Conservation (phyloP, 2,888 invertebrate species). For the Microctonus hyperodae region DNA sequence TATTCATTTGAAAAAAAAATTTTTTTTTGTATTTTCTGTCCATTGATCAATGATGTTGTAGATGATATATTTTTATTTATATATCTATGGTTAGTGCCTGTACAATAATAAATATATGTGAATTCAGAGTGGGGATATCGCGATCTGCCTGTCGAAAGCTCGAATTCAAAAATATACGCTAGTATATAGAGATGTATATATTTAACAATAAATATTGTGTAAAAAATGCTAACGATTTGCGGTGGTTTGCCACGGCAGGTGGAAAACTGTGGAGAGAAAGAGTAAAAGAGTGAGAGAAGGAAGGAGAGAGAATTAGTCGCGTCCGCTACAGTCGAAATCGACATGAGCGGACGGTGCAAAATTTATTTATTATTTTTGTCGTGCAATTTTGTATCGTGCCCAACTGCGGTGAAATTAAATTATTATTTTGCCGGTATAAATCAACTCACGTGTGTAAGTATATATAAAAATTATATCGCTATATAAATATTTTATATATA, state of each 20-base stretch:
- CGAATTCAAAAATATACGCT: slow-evolving; percentile 16
- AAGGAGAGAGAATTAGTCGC: slow-evolving; percentile 19
- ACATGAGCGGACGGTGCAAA: slow-evolving; percentile 55
- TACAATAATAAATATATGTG: slow-evolving; percentile 9
- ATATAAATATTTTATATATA: slow-evolving; percentile 28
- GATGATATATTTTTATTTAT: neutral
- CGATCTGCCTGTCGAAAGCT: slow-evolving; percentile 35
- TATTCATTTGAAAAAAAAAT: too few species aligned
- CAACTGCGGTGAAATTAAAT: slow-evolving; percentile 62
- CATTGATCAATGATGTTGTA: neutral
- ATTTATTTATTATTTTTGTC: slow-evolving; percentile 64
- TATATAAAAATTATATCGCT: too few species aligned
- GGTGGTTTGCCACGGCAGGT: slow-evolving; percentile 40
- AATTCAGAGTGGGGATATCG: slow-evolving; percentile 12
- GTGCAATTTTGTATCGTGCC: slow-evolving; percentile 61
- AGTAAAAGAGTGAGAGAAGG: slow-evolving; percentile 24
- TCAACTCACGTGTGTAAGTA: slow-evolving; percentile 45
- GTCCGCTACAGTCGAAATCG: slow-evolving; percentile 47
- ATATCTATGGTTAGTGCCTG: neutral
- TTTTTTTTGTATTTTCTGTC: neutral
- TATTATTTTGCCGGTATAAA: slow-evolving; percentile 63
- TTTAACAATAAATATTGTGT: slow-evolving; percentile 37
- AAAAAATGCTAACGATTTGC: slow-evolving; percentile 40
- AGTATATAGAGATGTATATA: slow-evolving; percentile 12
- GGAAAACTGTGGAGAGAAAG: slow-evolving; percentile 33